phyloP scores from a whole-genome alignment of 2,797 vertebrate genomes.

The Aselliscus stoliczkanus region DNA sequence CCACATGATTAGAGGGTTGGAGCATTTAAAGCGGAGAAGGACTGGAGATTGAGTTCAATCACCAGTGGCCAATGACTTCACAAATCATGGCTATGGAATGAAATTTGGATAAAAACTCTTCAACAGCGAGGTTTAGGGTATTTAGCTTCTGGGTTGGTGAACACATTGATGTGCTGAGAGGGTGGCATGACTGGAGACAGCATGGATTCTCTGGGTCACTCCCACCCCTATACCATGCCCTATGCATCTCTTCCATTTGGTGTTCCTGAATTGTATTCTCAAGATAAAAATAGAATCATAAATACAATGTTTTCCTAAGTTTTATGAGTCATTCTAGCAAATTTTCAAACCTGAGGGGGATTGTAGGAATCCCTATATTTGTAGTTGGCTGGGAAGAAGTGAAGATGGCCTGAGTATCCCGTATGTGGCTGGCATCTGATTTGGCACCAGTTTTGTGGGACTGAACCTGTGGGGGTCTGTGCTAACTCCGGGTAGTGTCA shows the following conservation, averaged over 20 bases:
- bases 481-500: not conserved
- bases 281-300: not conserved
- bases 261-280: not conserved
- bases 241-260: not conserved
- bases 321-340: not conserved
- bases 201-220: not conserved
- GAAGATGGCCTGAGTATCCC: not conserved
- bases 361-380: not conserved
- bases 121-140: not conserved
- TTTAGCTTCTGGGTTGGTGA: not conserved
- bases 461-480: not conserved
- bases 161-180: not conserved
- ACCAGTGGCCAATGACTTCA: not conserved
- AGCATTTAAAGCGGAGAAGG: not conserved
- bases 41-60: not conserved
- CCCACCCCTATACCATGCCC: fast-evolving
- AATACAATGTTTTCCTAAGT: not conserved
- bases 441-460: not conserved
- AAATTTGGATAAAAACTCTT: not conserved
- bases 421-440: not conserved
- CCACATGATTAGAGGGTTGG: not conserved
- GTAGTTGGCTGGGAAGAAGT: not conserved
- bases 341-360: not conserved
- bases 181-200: not conserved
- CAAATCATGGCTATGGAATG: not conserved